phyloP scores from a whole-genome alignment of 1,140 invertebrate genomes.

The Nixonia krombeini region DNA sequence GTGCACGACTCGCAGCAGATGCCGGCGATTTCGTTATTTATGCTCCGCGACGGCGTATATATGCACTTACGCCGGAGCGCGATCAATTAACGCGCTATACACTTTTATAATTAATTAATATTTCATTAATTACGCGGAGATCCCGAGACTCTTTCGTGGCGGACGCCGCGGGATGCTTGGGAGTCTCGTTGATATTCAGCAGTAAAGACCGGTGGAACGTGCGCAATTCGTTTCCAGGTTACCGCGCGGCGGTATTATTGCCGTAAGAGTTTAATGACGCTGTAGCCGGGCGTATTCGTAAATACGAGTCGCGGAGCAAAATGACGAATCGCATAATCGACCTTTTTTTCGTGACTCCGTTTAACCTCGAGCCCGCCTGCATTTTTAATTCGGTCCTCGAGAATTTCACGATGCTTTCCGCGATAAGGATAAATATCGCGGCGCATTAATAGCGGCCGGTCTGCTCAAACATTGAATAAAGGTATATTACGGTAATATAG shows the following conservation, averaged over 20 bases:
- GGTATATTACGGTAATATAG: slow-evolving; percentile 18
- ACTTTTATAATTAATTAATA: slow-evolving; percentile 60
- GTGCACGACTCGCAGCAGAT: slow-evolving; percentile 29
- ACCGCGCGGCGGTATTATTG: slow-evolving; percentile 35
- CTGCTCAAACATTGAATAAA: slow-evolving; percentile 9
- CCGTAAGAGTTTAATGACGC: slow-evolving; percentile 37
- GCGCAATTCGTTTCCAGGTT: slow-evolving; percentile 47
- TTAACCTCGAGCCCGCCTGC: slow-evolving; percentile 29
- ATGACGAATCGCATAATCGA: slow-evolving; percentile 47
- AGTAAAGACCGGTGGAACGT: slow-evolving; percentile 42
- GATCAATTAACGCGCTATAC: slow-evolving; percentile 46
- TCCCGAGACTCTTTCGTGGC: slow-evolving; percentile 38
- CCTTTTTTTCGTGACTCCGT: slow-evolving; percentile 44
- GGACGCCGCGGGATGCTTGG: slow-evolving; percentile 40
- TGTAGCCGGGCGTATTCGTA: slow-evolving; percentile 34
- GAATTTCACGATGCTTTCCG: slow-evolving; percentile 36
- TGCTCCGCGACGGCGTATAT: slow-evolving; percentile 20
- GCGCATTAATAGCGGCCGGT: slow-evolving; percentile 14
- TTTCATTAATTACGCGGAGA: slow-evolving; percentile 58
- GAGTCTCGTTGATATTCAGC: slow-evolving; percentile 43
- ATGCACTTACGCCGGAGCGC: slow-evolving; percentile 35
- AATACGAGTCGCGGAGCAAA: slow-evolving; percentile 35
- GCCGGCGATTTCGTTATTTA: slow-evolving; percentile 46
- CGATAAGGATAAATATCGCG: slow-evolving; percentile 44
- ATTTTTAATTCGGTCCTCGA: slow-evolving; percentile 37